Evolutionary conservation across 2,888 invertebrate genomes (phyloP).

Genomic region (Cataglyphis cursor): DNA sequence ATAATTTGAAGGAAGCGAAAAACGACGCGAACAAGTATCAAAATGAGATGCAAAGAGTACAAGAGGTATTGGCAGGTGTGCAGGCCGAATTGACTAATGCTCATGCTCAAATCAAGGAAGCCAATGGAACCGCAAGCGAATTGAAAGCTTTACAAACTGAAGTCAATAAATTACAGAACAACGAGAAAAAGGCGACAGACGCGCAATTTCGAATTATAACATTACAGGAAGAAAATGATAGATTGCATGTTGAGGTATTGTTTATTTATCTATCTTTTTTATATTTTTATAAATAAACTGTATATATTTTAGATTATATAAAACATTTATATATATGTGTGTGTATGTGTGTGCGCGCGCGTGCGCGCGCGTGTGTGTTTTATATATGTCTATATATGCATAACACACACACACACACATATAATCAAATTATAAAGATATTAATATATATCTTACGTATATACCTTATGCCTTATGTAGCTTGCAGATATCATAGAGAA

Average conservation of each 20-base stretch:
- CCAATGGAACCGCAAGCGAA: constrained; percentile 64
- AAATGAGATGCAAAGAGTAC: constrained; percentile 71
- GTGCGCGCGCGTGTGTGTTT: too few species aligned
- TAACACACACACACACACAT: too few species aligned
- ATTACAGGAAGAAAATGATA: constrained; percentile 88
- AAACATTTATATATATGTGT: background rate
- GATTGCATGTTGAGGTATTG: constrained; percentile 87
- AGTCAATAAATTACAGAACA: constrained; percentile 72
- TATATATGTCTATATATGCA: too few species aligned
- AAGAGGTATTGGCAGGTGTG: constrained; percentile 73
- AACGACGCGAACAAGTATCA: constrained; percentile 72
- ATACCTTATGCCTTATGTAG: constrained; percentile 62
- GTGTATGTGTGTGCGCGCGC: too few species aligned
- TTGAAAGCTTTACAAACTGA: constrained; percentile 72
- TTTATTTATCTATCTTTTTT: constrained; percentile 25
- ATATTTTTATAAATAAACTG: background rate
- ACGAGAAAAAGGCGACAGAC: constrained; percentile 72
- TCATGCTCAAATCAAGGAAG: constrained; percentile 63
- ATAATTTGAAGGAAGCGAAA: constrained; percentile 72
- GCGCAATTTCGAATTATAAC: constrained; percentile 84
- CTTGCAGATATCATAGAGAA: constrained; percentile 75
- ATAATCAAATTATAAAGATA: background rate
- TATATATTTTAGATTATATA: background rate
- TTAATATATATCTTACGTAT: constrained; percentile 14
- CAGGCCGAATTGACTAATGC: constrained; percentile 76